These are phyloP conservation scores for Nyctereutes procyonoides DNA, from an alignment of 2,113 vertebrate genomes.

Conservation along the genomic window DNA sequence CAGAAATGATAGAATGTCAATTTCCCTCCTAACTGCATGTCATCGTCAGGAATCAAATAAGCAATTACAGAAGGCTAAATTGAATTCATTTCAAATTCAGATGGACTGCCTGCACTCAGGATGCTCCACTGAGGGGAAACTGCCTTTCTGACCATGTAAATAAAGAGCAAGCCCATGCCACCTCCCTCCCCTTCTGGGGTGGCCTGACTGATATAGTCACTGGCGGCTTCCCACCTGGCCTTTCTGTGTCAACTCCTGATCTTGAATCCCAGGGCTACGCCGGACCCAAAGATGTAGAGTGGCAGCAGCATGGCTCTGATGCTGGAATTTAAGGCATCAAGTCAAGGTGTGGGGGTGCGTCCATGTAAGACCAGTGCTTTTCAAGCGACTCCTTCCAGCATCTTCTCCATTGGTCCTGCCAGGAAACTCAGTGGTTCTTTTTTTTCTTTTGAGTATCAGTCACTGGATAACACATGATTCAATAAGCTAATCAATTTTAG, in stretches of 20 bases:
- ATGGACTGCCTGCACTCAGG: slow-evolving; percentile 70
- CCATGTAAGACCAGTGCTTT: not conserved
- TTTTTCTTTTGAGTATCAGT: not conserved
- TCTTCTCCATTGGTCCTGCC: not conserved
- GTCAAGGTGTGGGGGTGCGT: not conserved
- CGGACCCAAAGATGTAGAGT: not conserved
- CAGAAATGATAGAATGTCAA: slow-evolving; percentile 87
- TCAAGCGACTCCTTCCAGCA: not conserved
- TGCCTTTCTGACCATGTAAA: not conserved
- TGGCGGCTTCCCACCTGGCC: not conserved
- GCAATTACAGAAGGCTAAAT: slow-evolving; percentile 84
- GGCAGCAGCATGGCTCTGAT: not conserved
- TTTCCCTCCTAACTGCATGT: slow-evolving; percentile 85
- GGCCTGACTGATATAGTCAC: not conserved
- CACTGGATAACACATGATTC: not conserved
- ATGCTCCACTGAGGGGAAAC: slow-evolving; percentile 68
- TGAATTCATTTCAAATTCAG: slow-evolving; percentile 85
- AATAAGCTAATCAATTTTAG: not conserved
- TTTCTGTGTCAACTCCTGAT: not conserved
- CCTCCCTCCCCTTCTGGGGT: too few relatives aligned
- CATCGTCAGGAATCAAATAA: slow-evolving; percentile 86
- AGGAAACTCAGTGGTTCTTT: not conserved
- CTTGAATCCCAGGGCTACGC: not conserved
- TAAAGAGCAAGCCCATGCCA: not conserved
- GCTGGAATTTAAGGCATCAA: not conserved